These are phyloP conservation scores for Periophthalmus modestus DNA, from an alignment of 2,113 vertebrate genomes.

Conservation along the genomic window DNA sequence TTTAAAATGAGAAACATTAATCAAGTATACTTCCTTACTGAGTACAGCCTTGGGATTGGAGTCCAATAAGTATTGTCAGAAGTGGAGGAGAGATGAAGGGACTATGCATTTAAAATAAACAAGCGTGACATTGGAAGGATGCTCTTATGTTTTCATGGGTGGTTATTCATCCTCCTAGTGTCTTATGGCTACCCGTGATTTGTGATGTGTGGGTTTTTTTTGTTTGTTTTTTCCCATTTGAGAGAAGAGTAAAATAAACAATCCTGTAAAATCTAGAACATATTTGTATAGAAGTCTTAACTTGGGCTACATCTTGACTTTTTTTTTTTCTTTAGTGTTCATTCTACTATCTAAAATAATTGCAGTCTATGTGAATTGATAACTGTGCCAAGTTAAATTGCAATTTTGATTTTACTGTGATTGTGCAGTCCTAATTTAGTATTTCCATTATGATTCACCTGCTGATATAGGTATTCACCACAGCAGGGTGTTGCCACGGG, in stretches of 20 bases:
- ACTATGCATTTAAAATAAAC: not conserved
- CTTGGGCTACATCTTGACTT: too few species aligned
- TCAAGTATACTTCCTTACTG: conserved; percentile 1
- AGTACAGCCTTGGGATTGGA: conserved; percentile 26
- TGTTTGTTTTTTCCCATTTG: too few species aligned
- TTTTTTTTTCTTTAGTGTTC: too few species aligned
- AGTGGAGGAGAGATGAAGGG: conserved; percentile 3
- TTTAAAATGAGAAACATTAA: conserved; percentile 22
- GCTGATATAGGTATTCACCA: not conserved
- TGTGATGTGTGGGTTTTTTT: not conserved
- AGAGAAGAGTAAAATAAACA: too few species aligned
- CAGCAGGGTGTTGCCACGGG: not conserved
- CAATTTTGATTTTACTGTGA: too few species aligned
- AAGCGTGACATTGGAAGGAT: not conserved
- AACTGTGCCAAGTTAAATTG: too few species aligned
- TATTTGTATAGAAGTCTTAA: too few species aligned
- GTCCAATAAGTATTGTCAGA: not conserved
- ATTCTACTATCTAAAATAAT: too few species aligned
- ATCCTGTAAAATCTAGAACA: too few species aligned
- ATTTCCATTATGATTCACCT: not conserved
- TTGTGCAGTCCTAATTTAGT: too few species aligned
- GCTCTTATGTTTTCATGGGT: not conserved
- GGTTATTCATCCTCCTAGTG: not conserved
- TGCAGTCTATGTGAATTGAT: too few species aligned
- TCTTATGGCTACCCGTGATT: not conserved